Conservation (phyloP, 2,888 invertebrate genomes). For the Punctoribates punctum region DNA sequence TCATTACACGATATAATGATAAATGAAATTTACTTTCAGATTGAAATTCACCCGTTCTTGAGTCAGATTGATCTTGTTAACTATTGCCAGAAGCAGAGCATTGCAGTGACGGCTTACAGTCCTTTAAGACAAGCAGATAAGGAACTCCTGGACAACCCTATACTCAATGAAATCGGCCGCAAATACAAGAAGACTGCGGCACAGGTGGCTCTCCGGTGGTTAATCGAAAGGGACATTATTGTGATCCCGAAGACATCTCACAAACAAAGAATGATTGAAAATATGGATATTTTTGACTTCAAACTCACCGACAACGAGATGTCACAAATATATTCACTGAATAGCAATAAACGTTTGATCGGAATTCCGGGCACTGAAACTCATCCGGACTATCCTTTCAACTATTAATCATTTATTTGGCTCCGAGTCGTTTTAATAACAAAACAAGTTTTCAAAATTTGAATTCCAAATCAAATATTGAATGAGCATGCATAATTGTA, state of each 20-base stretch:
- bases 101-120: constrained; percentile 33
- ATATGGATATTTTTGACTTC: constrained; percentile 34
- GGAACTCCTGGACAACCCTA: neutral
- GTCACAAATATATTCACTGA: neutral
- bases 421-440: too few relatives aligned
- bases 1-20: too few relatives aligned
- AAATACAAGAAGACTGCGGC: constrained; percentile 31
- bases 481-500: too few relatives aligned
- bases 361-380: too few relatives aligned
- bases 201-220: constrained; percentile 38
- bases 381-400: too few relatives aligned
- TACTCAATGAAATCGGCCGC: constrained; percentile 12
- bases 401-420: too few relatives aligned
- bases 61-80: constrained; percentile 25
- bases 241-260: constrained; percentile 18
- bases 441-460: too few relatives aligned
- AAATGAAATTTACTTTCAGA: too few relatives aligned
- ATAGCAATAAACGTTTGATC: too few relatives aligned
- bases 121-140: constrained; percentile 29
- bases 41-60: constrained; percentile 39
- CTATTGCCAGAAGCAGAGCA: neutral
- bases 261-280: constrained; percentile 30
- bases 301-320: constrained; percentile 31
- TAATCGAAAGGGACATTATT: constrained; percentile 21
- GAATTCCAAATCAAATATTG: too few relatives aligned